Evolutionary conservation across 2,113 vertebrate genomes (phyloP).

Genomic region (Notothenia coriiceps): DNA sequence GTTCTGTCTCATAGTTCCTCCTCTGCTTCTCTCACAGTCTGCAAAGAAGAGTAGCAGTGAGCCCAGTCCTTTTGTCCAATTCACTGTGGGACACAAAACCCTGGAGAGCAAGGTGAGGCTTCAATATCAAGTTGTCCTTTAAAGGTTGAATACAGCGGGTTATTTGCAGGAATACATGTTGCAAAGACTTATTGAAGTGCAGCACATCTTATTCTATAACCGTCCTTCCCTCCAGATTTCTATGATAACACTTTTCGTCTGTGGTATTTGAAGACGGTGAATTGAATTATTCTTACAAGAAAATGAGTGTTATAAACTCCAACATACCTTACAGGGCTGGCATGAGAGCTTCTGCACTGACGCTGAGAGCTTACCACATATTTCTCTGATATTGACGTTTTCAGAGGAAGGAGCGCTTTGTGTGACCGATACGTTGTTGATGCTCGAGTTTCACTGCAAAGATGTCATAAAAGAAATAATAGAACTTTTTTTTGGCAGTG

Average conservation of each 20-base stretch:
- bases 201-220: not conserved
- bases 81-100: constrained; percentile 92
- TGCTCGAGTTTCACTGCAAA: not conserved
- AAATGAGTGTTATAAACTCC: not conserved
- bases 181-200: not conserved
- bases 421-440: not conserved
- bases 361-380: not conserved
- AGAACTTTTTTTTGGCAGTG: too few relatives aligned
- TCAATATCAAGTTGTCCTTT: not conserved
- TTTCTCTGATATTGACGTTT: not conserved
- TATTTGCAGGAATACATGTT: not conserved
- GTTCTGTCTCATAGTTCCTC: constrained; percentile 26
- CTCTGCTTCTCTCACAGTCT: constrained; percentile 80
- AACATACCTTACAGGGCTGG: not conserved
- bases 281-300: not conserved
- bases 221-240: not conserved
- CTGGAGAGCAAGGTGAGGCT: constrained; percentile 94
- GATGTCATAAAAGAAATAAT: not conserved
- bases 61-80: constrained; percentile 91
- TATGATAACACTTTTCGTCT: not conserved
- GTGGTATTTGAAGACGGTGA: not conserved
- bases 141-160: not conserved
- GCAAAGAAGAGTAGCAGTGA: constrained; percentile 94
- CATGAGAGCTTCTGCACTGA: not conserved
- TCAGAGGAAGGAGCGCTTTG: not conserved